Conservation (phyloP, 2,113 vertebrate genomes). For the Astatotilapia flaviijosephi region DNA sequence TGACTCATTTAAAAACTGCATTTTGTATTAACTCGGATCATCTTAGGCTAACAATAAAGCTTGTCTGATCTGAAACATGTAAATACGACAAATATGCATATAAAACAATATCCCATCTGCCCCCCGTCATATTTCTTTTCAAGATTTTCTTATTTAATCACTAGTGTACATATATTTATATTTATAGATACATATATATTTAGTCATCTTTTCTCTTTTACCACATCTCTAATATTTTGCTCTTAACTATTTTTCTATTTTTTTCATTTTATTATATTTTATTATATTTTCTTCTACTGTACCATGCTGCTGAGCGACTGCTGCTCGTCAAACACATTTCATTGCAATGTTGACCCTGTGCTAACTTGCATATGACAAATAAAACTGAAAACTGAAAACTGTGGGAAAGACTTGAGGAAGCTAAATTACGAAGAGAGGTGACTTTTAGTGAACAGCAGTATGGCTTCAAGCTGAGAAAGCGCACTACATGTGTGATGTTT, state of each 20-base stretch:
- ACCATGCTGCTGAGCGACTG: neutral
- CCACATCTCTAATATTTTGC: no score
- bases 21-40: no score
- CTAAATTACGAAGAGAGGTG: neutral
- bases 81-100: no score
- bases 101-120: neutral
- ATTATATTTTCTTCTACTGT: neutral
- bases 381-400: neutral
- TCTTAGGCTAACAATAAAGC: no score
- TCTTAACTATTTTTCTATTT: no score
- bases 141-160: neutral
- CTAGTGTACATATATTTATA: neutral
- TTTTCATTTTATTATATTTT: neutral
- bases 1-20: no score
- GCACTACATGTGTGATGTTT: neutral
- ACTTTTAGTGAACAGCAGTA: neutral
- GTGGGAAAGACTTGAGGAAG: neutral
- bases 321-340: neutral
- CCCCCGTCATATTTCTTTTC: no score
- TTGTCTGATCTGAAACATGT: no score
- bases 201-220: neutral
- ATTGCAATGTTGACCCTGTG: neutral
- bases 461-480: neutral
- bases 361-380: neutral
- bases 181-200: neutral